A percentile compares a stretch with the other conserved stretches of the same genome.
Conservation (phyloP, 2,113 vertebrate genomes). For the Ellobius talpinus region DNA sequence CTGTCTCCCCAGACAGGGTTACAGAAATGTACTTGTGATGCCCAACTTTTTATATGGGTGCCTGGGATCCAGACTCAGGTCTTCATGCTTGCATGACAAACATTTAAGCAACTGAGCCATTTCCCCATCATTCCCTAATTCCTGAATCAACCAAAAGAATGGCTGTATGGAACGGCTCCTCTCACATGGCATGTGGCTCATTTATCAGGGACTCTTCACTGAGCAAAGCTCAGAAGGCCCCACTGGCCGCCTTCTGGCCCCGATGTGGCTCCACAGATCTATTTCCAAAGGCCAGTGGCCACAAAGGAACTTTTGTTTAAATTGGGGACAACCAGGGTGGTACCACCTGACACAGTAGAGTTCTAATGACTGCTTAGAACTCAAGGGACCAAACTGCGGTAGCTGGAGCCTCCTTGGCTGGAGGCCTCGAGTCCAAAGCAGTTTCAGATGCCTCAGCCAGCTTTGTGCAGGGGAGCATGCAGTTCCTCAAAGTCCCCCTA, state of each 20-base stretch:
- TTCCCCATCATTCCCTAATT: too few species aligned
- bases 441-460: background rate
- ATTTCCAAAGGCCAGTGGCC: conserved; percentile 12
- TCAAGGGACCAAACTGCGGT: background rate
- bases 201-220: background rate
- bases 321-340: conserved; percentile 42
- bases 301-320: conserved; percentile 72
- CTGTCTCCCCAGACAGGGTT: background rate
- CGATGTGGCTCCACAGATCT: background rate
- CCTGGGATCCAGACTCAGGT: background rate
- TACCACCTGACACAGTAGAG: conserved; percentile 39
- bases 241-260: background rate
- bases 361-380: background rate
- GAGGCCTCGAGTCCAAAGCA: background rate
- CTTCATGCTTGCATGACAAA: too few species aligned
- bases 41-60: background rate
- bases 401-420: background rate
- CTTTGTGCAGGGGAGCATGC: background rate
- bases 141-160: background rate
- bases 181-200: background rate
- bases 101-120: background rate
- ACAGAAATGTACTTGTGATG: too few species aligned
- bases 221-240: background rate
- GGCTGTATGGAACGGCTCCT: background rate
- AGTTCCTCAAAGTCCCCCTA: background rate